These are phyloP conservation scores for Pseudochirops cupreus DNA, from an alignment of 2,797 vertebrate species.

Conservation along the genomic window DNA sequence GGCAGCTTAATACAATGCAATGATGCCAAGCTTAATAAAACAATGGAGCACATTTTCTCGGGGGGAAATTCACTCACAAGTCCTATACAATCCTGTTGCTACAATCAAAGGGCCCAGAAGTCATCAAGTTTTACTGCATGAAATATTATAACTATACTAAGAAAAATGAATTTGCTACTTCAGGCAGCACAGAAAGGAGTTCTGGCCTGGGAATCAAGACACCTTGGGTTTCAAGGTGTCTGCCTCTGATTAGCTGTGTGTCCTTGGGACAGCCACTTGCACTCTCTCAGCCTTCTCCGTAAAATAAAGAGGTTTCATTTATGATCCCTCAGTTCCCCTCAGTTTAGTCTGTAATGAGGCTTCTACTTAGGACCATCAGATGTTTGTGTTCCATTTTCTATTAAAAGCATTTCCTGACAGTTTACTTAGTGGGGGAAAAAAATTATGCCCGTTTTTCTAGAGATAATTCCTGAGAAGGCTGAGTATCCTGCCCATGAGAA, in stretches of 20 bases:
- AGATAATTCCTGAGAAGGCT: not conserved
- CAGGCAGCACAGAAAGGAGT: not conserved
- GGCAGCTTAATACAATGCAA: slow-evolving; percentile 56
- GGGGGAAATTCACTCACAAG: not conserved
- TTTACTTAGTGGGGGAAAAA: slow-evolving; percentile 22
- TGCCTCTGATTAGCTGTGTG: not conserved
- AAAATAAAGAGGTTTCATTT: not conserved
- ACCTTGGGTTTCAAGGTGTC: not conserved
- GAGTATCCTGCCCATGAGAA: not conserved
- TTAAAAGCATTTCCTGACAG: not conserved
- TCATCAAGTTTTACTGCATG: not conserved
- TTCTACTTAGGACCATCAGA: not conserved
- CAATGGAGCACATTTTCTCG: not conserved
- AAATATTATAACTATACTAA: not conserved
- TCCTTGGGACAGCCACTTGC: not conserved
- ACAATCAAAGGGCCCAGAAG: not conserved
- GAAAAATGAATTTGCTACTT: not conserved
- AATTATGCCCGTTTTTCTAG: not conserved
- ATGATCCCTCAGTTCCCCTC: not conserved
- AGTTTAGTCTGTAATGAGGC: not conserved
- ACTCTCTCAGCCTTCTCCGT: not conserved
- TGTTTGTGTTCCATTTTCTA: slow-evolving; percentile 37
- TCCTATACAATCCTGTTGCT: not conserved
- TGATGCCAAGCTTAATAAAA: slow-evolving; percentile 24
- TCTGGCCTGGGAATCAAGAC: not conserved